A percentile compares a stretch with the other conserved stretches of the same genome.
These are phyloP conservation scores for Sinocyclocheilus anshuiensis DNA, from an alignment of 2,113 vertebrate genomes.

Conservation along the genomic window DNA sequence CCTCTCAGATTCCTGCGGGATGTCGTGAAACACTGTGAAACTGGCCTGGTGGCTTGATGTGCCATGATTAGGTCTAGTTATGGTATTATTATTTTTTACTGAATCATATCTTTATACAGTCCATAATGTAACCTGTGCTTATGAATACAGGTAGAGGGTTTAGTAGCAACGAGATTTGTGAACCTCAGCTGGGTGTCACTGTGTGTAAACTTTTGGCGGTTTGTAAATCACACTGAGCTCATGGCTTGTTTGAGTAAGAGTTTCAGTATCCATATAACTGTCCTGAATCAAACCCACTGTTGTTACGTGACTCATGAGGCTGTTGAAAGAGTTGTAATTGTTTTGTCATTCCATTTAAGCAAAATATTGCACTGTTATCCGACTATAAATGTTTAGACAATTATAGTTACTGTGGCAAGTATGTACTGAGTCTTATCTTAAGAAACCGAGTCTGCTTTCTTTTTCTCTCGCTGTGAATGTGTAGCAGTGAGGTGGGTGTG, in stretches of 20 bases:
- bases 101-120: neutral
- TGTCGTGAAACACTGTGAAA: neutral
- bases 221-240: neutral
- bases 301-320: neutral
- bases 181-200: neutral
- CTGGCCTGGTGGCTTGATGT: neutral
- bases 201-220: neutral
- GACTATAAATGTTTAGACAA: neutral
- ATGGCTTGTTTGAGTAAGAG: neutral
- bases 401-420: neutral
- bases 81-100: neutral
- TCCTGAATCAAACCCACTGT: neutral
- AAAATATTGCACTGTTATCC: neutral
- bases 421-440: neutral
- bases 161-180: neutral
- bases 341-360: neutral
- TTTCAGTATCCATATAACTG: neutral
- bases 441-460: neutral
- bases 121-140: neutral
- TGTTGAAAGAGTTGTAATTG: neutral
- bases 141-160: neutral
- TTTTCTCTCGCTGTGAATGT: neutral
- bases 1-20: neutral
- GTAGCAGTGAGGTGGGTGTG: neutral
- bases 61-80: neutral